Evolutionary conservation across 92 coral and sea anemone species (phyloP).

Genomic region (Palythoa grandis): DNA sequence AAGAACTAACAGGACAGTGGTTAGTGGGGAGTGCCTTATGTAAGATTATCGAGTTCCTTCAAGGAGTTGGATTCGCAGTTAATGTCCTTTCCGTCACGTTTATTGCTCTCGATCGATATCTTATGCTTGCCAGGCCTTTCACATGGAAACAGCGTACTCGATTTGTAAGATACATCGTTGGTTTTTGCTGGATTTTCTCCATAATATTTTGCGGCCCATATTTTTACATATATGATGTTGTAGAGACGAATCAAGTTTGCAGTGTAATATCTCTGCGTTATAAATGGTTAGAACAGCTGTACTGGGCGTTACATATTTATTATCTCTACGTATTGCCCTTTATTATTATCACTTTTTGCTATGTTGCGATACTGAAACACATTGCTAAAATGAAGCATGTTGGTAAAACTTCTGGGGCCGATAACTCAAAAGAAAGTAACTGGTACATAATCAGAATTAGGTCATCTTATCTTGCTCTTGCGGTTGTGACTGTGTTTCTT

Average conservation of each 20-base stretch:
- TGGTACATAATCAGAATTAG: neutral
- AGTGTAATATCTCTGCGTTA: slow-evolving; percentile 56
- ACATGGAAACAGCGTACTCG: slow-evolving; percentile 45
- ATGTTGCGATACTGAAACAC: slow-evolving; percentile 52
- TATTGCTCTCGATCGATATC: slow-evolving; percentile 78
- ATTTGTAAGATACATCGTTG: slow-evolving; percentile 60
- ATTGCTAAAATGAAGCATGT: slow-evolving; percentile 43
- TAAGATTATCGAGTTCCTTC: slow-evolving; percentile 65
- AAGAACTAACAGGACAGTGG: slow-evolving; percentile 49
- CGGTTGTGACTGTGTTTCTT: slow-evolving; percentile 57
- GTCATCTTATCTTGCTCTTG: slow-evolving; percentile 43
- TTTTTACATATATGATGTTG: slow-evolving; percentile 50
- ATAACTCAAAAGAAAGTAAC: neutral
- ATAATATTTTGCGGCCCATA: slow-evolving; percentile 51
- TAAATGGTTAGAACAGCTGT: slow-evolving; percentile 59
- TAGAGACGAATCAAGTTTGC: slow-evolving; percentile 41
- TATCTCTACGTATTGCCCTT: slow-evolving; percentile 55
- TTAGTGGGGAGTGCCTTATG: slow-evolving; percentile 57
- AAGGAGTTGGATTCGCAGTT: slow-evolving; percentile 62
- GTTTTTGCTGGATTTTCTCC: slow-evolving; percentile 66
- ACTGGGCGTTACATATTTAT: slow-evolving; percentile 62
- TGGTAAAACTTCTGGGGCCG: slow-evolving; percentile 24
- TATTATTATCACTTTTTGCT: slow-evolving; percentile 71
- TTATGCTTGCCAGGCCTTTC: slow-evolving; percentile 65
- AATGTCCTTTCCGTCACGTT: slow-evolving; percentile 67